Base-by-base conservation (phyloP, 2,113 vertebrate species). In the Triplophysa siluroides region DNA sequence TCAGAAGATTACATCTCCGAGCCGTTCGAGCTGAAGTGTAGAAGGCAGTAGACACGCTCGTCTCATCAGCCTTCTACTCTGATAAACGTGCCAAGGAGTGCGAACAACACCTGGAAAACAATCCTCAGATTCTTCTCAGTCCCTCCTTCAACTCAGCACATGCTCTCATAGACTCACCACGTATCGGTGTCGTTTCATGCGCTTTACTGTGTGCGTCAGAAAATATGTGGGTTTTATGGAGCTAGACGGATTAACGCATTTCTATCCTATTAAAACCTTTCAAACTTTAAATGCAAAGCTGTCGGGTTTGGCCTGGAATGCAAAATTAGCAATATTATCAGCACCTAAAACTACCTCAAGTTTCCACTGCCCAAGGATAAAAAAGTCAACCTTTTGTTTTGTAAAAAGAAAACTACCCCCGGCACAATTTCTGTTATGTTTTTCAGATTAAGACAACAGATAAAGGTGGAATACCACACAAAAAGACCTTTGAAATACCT, bases 191-290 rank as follows among this genome's bases (percentile, higher is more conserved):
- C 50, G 76, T 66, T 26, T 8, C 61, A 26, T 71, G 80, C 68
- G 7, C 33, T 38, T 29, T 67, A 43, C 38, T 29, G 19, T 50
- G 19, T 29, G 38, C 43, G 80, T 24, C 26, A 75, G 70, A 10
- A 52, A 65, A 64, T 56, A 43, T 29, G 71, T 72, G 61, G 56
- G 75, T n/a, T 61, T 69, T 47, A 76, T 50, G 78, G 78, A 78
- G 65, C 76, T 60, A 71, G 63, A 76, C 61, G 52, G 75, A 83
- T 83, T 83, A 83, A 65, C 45, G 23, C 24, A 9, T 73, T 81
- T 69, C 74, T 70, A 23, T 85, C 75, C 78, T 69, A 78, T 80
- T 75, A 80, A 79, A 85, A 84, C 74, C 10, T 52, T 63, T 69
- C 26, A 26, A 75, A 63, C 62, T 29, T 62, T 16, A 77, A 77